Evolutionary conservation across 2,888 invertebrate genomes (phyloP).

Genomic region (Drosophila quasianomalipes): DNA sequence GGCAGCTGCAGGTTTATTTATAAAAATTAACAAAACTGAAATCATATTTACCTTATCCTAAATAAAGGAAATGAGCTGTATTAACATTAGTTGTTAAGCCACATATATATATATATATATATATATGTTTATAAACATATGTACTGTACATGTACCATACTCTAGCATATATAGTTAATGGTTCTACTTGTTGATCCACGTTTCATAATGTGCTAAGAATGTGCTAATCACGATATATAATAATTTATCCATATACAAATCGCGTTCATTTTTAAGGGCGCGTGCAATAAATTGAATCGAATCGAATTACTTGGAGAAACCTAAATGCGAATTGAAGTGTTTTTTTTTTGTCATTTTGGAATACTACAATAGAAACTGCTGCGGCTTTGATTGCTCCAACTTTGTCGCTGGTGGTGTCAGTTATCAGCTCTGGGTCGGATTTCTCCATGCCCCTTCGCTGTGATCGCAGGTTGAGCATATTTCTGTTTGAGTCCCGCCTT

Average conservation of each 20-base stretch:
- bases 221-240: not conserved
- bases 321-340: not conserved
- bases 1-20: constrained; percentile 27
- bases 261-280: constrained; percentile 7
- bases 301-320: not conserved
- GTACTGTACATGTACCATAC: constrained; percentile 6
- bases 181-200: constrained; percentile 24
- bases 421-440: no score
- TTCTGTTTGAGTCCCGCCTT: no score
- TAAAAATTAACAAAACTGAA: not conserved
- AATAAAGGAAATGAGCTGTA: constrained; percentile 26
- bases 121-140: not conserved
- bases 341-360: not conserved
- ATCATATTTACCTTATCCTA: not conserved
- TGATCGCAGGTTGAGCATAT: no score
- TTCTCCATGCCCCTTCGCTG: no score
- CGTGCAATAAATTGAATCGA: constrained; percentile 20
- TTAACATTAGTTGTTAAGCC: constrained; percentile 24
- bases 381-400: no score
- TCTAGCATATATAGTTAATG: constrained; percentile 15
- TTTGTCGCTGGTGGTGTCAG: no score
- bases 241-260: constrained; percentile 13
- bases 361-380: not conserved
- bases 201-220: constrained; percentile 32
- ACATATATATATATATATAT: constrained; percentile 1